These are phyloP conservation scores for Hydractinia symbiolongicarpus DNA, from an alignment of 30 jellyfish, hydroid and myxozoan species.

Conservation along the genomic window DNA sequence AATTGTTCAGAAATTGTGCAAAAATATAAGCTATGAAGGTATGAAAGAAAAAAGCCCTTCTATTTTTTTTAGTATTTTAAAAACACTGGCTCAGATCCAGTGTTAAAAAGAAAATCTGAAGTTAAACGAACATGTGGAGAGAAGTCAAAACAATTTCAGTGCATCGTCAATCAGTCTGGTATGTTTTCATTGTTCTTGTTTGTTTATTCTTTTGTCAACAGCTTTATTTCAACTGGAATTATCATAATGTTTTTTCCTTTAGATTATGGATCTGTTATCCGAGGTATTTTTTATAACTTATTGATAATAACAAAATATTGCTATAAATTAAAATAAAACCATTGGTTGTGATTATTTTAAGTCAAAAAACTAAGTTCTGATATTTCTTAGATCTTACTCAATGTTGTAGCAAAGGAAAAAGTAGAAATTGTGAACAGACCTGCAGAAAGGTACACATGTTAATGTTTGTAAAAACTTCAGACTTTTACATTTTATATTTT, in stretches of 20 bases:
- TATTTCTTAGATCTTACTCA: constrained; percentile 3
- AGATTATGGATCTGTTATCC: background rate
- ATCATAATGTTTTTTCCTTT: background rate
- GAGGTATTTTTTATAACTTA: background rate
- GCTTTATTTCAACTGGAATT: background rate
- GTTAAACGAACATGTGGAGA: constrained; percentile 19
- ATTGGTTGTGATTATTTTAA: background rate
- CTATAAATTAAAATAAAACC: background rate
- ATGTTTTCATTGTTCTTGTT: background rate
- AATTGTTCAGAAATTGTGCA: no score
- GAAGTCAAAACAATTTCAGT: constrained; percentile 26
- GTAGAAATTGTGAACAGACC: constrained; percentile 7
- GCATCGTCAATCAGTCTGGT: constrained; percentile 24
- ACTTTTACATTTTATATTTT: no score
- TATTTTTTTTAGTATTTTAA: constrained; percentile 17
- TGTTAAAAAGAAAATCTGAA: background rate
- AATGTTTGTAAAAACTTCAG: no score
- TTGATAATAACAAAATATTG: no score
- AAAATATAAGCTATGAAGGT: no score
- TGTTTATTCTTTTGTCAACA: background rate
- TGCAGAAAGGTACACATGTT: constrained; percentile 3
- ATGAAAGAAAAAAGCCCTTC: no score
- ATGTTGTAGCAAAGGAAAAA: constrained; percentile 17
- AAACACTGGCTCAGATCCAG: constrained; percentile 23
- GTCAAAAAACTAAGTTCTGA: background rate